Percentiles rank a stretch among this genome's conserved stretches.
phyloP scores from a whole-genome alignment of 2,797 vertebrate species.

The Crenuchus spilurus region DNA sequence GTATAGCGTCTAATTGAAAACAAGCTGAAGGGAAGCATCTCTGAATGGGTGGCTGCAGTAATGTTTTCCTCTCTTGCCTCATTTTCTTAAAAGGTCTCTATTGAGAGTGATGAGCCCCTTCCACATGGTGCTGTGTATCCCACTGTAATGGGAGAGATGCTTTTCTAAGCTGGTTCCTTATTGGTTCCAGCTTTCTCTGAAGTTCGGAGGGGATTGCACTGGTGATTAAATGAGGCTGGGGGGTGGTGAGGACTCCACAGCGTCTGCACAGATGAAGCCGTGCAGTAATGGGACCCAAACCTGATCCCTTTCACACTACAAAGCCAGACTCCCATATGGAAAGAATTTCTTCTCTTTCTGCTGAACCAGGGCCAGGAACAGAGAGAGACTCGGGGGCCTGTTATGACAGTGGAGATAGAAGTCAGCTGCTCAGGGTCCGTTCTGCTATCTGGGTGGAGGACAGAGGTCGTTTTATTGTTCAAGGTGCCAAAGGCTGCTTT shows the following conservation, averaged over 20 bases:
- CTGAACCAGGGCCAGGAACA: conserved; percentile 45
- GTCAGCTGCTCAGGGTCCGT: conserved; percentile 46
- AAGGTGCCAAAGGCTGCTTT: not conserved
- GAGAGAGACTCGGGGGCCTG: conserved; percentile 46
- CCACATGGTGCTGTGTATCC: conserved; percentile 6
- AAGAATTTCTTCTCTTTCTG: conserved; percentile 53
- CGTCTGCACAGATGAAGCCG: conserved; percentile 41
- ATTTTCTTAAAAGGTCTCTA: conserved; percentile 11
- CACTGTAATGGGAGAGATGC: conserved; percentile 33
- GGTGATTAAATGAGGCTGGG: conserved; percentile 28
- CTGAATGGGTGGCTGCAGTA: not conserved
- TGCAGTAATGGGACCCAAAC: conserved; percentile 47
- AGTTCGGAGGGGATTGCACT: conserved; percentile 14
- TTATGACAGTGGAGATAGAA: conserved; percentile 55
- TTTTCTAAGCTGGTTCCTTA: conserved; percentile 32
- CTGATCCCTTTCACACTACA: conserved; percentile 60
- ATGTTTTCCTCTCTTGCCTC: not conserved
- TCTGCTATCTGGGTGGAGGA: conserved; percentile 6
- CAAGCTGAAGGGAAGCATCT: conserved; percentile 26
- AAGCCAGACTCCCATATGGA: conserved; percentile 62
- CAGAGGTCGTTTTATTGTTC: not conserved
- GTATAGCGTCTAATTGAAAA: conserved; percentile 28
- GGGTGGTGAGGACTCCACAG: conserved; percentile 2
- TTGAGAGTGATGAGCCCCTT: conserved; percentile 2
- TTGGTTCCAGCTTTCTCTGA: conserved; percentile 50